Evolutionary conservation across 2,113 vertebrate genomes (phyloP).

Genomic region (Hyperopisus bebe): DNA sequence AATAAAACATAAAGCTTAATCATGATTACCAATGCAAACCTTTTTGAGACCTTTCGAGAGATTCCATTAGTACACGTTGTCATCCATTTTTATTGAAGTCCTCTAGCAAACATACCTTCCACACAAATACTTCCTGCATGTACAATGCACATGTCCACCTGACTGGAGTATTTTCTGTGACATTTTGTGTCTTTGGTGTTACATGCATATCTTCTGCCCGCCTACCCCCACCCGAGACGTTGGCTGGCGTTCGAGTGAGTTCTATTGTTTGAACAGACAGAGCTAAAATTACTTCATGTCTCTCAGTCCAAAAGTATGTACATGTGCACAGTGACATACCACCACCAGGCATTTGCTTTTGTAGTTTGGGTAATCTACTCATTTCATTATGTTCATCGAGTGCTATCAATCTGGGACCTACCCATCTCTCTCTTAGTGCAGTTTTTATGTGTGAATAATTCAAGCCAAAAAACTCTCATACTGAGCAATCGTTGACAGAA

Average conservation of each 20-base stretch:
- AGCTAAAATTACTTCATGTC: background rate
- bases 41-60: background rate
- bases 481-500: background rate
- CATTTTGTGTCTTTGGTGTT: background rate
- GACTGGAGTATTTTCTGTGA: background rate
- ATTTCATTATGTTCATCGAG: background rate
- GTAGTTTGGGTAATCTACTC: background rate
- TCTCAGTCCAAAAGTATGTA: background rate
- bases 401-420: background rate
- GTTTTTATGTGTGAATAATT: background rate
- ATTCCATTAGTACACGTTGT: background rate
- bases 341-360: background rate
- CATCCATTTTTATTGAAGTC: background rate
- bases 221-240: conserved; percentile 32
- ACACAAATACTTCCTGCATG: background rate
- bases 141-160: background rate
- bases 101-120: background rate
- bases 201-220: background rate
- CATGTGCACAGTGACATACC: background rate
- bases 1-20: background rate
- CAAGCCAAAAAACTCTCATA: background rate
- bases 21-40: background rate
- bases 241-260: conserved; percentile 35
- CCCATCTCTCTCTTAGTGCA: background rate
- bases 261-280: background rate